A percentile compares a stretch with the other conserved stretches of the same genome.
Conservation (phyloP, 2,797 vertebrate genomes). For the Xerus rutilus region DNA sequence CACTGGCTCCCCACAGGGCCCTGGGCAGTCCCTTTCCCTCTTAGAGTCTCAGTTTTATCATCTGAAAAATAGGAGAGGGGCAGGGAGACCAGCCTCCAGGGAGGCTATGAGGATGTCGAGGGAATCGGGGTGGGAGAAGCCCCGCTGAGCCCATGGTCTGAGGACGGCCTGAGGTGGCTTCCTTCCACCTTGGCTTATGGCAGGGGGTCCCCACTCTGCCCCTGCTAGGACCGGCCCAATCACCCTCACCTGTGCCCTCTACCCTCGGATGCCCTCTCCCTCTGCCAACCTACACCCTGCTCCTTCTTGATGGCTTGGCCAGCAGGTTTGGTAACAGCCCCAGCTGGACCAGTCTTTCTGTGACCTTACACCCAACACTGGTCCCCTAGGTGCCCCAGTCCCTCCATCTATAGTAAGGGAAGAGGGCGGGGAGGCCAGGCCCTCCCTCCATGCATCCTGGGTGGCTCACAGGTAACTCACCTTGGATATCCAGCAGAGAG, state of each 20-base stretch:
- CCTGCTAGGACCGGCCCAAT: too few relatives aligned
- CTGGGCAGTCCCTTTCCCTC: background rate
- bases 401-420: background rate
- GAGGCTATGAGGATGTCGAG: background rate
- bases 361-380: background rate
- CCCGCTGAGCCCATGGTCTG: background rate
- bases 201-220: background rate
- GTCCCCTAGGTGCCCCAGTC: background rate
- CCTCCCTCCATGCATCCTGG: background rate
- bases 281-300: background rate
- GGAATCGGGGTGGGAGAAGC: background rate
- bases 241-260: background rate
- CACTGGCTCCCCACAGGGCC: background rate
- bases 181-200: background rate
- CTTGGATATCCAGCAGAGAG: slow-evolving; percentile 96
- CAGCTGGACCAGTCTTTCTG: background rate
- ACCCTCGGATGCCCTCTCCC: background rate
- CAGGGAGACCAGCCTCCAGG: background rate
- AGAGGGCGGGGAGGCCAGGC: background rate
- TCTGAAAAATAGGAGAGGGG: background rate
- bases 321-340: background rate
- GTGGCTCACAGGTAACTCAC: slow-evolving; percentile 86
- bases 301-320: background rate
- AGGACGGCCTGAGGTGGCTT: background rate
- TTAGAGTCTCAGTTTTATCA: background rate